Conservation (phyloP, 2,797 vertebrate genomes). For the Danio kyathit region DNA sequence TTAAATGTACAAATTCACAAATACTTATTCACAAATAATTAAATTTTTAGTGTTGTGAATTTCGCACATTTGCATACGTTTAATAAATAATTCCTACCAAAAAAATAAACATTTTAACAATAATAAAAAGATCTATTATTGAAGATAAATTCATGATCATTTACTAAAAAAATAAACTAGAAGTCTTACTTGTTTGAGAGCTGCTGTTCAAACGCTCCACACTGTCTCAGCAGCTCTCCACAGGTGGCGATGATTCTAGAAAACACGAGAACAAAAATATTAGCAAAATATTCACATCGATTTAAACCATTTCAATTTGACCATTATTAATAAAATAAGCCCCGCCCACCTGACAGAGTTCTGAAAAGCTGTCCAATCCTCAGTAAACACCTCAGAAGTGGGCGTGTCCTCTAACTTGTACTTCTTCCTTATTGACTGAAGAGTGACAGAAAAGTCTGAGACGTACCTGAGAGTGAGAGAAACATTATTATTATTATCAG, state of each 20-base stretch:
- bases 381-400: constrained; percentile 86
- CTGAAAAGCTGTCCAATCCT: constrained; percentile 97
- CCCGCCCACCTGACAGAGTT: constrained; percentile 87
- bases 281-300: no score
- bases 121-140: no score
- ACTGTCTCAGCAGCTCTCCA: constrained; percentile 93
- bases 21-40: no score
- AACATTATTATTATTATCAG: no score
- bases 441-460: constrained; percentile 90
- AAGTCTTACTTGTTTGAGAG: constrained; percentile 89
- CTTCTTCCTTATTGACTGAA: constrained; percentile 95
- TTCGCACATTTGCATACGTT: no score
- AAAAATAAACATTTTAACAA: no score
- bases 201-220: constrained; percentile 95
- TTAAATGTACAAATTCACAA: no score
- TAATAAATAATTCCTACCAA: no score
- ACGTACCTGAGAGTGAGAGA: constrained; percentile 81
- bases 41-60: no score
- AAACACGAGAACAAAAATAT: neutral
- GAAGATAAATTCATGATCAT: neutral
- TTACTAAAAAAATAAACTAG: neutral
- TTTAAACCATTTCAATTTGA: neutral
- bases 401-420: constrained; percentile 88
- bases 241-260: constrained; percentile 92
- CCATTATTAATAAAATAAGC: neutral